These are phyloP conservation scores for Lepus townsendii DNA, from an alignment of 2,797 vertebrate genomes.

Conservation along the genomic window DNA sequence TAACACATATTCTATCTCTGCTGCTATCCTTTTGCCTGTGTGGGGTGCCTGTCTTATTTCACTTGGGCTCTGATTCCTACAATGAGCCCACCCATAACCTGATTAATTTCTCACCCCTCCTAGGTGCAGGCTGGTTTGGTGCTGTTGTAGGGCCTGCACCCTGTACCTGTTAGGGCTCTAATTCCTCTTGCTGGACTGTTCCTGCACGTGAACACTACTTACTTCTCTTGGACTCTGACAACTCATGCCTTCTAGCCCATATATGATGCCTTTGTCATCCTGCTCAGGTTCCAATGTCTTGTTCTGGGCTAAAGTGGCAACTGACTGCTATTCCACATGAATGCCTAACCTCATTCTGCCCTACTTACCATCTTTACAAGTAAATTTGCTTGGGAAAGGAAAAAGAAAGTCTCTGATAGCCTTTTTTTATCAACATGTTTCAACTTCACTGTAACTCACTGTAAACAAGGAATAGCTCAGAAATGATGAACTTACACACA, in stretches of 20 bases:
- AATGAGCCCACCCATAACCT: background rate
- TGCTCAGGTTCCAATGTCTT: constrained; percentile 23
- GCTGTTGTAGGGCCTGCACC: background rate
- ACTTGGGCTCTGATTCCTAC: background rate
- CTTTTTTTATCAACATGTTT: background rate
- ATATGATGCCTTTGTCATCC: background rate
- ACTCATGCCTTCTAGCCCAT: background rate
- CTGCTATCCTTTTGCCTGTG: background rate
- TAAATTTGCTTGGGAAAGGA: background rate
- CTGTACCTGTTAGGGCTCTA: background rate
- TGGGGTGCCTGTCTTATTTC: background rate
- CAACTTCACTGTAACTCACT: background rate
- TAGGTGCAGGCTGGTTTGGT: background rate
- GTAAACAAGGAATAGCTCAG: background rate
- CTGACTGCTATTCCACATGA: background rate
- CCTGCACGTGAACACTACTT: background rate
- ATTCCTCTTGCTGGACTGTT: background rate
- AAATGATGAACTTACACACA: constrained; percentile 15
- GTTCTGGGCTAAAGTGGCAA: background rate
- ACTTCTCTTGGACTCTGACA: background rate
- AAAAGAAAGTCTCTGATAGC: background rate
- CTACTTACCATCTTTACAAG: constrained; percentile 47
- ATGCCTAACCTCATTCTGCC: background rate
- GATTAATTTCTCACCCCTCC: background rate
- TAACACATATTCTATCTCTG: background rate